A percentile compares a stretch with the other conserved stretches of the same genome.
phyloP scores from a whole-genome alignment of 1,140 invertebrate species.

The Reticulitermes speratus region DNA sequence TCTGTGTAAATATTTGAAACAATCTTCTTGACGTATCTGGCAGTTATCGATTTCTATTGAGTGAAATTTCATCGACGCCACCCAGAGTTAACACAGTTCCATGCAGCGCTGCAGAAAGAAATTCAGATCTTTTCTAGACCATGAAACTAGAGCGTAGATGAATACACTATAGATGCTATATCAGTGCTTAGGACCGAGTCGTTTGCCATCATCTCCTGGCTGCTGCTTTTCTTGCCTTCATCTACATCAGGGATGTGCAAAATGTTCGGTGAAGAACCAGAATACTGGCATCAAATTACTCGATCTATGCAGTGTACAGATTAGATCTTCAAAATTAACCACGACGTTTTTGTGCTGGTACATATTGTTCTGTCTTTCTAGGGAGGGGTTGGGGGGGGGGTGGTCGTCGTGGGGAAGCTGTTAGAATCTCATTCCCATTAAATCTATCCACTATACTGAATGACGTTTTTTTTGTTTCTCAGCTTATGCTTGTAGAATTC shows the following conservation, averaged over 20 bases:
- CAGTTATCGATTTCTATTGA: background rate
- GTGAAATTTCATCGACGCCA: background rate
- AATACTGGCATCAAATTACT: no score
- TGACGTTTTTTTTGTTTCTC: no score
- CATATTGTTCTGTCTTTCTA: no score
- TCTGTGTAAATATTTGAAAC: background rate
- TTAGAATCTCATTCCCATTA: no score
- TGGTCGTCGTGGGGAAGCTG: no score
- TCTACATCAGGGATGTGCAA: background rate
- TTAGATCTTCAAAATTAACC: no score
- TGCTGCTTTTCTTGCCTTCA: background rate
- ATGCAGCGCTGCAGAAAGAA: background rate
- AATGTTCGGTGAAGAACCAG: no score
- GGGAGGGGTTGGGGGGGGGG: no score
- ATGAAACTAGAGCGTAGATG: background rate
- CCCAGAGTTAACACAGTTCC: background rate
- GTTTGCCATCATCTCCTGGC: background rate
- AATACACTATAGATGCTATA: background rate
- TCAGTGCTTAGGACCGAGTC: background rate
- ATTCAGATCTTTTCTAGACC: background rate
- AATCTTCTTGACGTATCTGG: background rate
- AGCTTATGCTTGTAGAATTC: no score
- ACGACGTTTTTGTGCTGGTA: no score
- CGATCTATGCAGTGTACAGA: no score
- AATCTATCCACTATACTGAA: no score